These are phyloP conservation scores for Blastobasis adustella DNA, from an alignment of 2,888 invertebrate genomes.

Conservation along the genomic window DNA sequence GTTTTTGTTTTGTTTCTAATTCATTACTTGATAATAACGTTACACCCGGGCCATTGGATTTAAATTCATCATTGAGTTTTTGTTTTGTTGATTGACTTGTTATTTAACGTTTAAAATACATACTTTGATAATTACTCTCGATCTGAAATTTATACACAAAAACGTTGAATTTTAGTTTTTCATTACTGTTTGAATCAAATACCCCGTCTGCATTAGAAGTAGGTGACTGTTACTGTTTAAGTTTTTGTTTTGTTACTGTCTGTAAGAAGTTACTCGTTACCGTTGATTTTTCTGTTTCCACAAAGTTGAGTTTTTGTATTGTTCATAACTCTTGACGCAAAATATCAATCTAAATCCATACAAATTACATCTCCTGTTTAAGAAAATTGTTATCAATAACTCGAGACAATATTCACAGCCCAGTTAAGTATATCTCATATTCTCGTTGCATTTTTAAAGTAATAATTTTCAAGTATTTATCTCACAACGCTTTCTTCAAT, in stretches of 20 bases:
- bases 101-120: neutral
- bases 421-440: no score
- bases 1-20: conserved; percentile 6
- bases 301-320: conserved; percentile 34
- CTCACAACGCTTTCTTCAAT: no score
- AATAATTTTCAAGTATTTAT: no score
- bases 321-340: conserved; percentile 8
- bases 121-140: neutral
- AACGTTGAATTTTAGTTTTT: neutral
- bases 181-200: neutral
- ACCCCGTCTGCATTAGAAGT: neutral
- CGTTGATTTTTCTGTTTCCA: conserved; percentile 22
- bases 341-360: no score
- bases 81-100: neutral
- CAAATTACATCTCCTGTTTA: no score
- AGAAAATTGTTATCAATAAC: no score
- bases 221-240: conserved; percentile 21
- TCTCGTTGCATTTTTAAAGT: conserved; percentile 10
- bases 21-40: neutral
- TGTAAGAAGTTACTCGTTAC: conserved; percentile 5
- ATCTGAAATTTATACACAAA: no score
- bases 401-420: no score
- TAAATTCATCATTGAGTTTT: neutral
- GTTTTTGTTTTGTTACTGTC: conserved; percentile 11
- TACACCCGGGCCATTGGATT: neutral